Percentiles rank a stretch among this genome's conserved stretches.
These are phyloP conservation scores for Tiliacea citrago DNA, from an alignment of 2,888 invertebrate genomes.

Conservation along the genomic window DNA sequence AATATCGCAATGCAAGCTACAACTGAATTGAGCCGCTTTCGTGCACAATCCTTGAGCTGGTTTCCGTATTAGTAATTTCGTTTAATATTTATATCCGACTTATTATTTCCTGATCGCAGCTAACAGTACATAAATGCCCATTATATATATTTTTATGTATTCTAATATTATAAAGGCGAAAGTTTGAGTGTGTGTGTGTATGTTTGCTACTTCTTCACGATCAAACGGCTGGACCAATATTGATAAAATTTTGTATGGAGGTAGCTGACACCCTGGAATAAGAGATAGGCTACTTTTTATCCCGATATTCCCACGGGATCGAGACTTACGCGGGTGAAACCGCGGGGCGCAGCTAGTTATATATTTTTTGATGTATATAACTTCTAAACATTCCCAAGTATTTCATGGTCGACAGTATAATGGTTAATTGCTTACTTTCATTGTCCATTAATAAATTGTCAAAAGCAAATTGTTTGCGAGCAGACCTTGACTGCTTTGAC, in stretches of 20 bases:
- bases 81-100: constrained; percentile 47
- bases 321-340: no score
- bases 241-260: no score
- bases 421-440: constrained; percentile 57
- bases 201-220: no score
- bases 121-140: background rate
- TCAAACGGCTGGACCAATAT: no score
- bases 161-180: no score
- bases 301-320: no score
- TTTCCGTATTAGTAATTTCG: constrained; percentile 62
- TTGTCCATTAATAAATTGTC: constrained; percentile 52
- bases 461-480: constrained; percentile 41
- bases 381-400: constrained; percentile 22
- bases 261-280: no score
- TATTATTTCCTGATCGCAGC: constrained; percentile 43
- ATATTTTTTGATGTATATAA: constrained; percentile 6
- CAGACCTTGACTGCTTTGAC: constrained; percentile 72
- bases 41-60: constrained; percentile 59
- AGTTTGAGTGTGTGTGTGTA: no score
- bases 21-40: constrained; percentile 53
- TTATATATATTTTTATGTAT: constrained; percentile 7
- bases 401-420: constrained; percentile 47
- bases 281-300: no score
- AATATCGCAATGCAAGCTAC: constrained; percentile 35
- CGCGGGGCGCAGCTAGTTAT: no score